phyloP scores from a whole-genome alignment of 2,797 vertebrate genomes.

The Esox masquinongy region DNA sequence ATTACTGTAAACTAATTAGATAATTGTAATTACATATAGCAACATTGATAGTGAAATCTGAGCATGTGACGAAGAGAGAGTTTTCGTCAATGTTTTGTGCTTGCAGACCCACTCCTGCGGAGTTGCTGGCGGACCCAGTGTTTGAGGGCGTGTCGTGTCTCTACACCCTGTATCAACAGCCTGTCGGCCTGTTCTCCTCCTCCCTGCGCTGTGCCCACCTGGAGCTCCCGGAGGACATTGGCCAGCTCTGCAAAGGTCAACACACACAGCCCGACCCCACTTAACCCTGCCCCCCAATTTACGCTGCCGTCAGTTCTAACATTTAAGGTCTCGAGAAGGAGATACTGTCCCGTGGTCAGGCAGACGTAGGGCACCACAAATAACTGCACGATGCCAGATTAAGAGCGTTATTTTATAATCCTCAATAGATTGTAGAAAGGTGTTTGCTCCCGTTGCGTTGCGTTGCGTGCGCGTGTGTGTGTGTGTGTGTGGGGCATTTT shows the following conservation, averaged over 20 bases:
- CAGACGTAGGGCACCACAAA: background rate
- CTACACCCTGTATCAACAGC: constrained; percentile 81
- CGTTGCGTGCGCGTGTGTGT: too few relatives aligned
- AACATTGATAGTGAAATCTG: background rate
- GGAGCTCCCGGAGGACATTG: constrained; percentile 92
- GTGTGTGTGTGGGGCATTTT: too few relatives aligned
- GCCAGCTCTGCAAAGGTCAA: constrained; percentile 88
- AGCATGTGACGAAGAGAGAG: background rate
- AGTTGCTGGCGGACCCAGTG: constrained; percentile 80
- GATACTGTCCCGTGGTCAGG: background rate
- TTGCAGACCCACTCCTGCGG: constrained; percentile 83
- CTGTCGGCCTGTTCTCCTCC: constrained; percentile 88
- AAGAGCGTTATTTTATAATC: background rate
- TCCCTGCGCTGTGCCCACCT: constrained; percentile 89
- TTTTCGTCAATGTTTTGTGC: background rate
- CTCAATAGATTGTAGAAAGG: background rate
- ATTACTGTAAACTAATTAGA: background rate
- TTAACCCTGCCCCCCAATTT: background rate
- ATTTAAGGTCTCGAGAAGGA: background rate
- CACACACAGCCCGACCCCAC: too few relatives aligned
- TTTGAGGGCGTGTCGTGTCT: constrained; percentile 80
- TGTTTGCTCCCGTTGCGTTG: too few relatives aligned
- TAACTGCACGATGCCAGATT: background rate
- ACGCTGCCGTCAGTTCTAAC: background rate
- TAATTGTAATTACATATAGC: background rate